Evolutionary conservation across 1,140 invertebrate genomes (phyloP), one percentile per base, ranked within the genome.

Genomic region (Bombus fervidus): DNA sequence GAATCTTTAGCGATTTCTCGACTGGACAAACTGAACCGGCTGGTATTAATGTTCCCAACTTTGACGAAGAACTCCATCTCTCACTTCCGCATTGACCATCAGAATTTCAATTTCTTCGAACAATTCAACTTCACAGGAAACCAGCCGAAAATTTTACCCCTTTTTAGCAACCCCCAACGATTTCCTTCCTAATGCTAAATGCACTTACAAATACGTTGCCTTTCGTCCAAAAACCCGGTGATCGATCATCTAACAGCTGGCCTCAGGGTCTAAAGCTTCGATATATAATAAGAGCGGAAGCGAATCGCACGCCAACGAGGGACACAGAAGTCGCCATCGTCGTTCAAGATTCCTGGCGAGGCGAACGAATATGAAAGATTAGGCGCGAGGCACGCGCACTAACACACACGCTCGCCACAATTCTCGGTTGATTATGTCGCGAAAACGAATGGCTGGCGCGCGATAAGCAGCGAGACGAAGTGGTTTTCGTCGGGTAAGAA

Each of bases 381-480:
- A 64, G 28, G 86, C 87, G 10, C 59, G 28, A 62, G 59, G 9
- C 59, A 86, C 68, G 83, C 86, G 9, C 77, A 64, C 83, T 86
- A 89, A 89, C 86, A 89, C 71, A 86, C 79, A 75, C 88, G 37
- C 25, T 6, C 8, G 5, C 12, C 1, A 3, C 85, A 71, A 37
- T 53, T 53, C 88, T 62, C 59, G 59, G 59, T 28, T 62, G 88
- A 89, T 89, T 89, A 76, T 79, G 88, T 86, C 88, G 88, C 83
- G 71, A 71, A 76, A 89, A 89, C 87, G 88, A 89, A 89, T 86
- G 87, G 79, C 64, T 31, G 68, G 28, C 64, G 31, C 75, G 78
- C 87, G 88, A 89, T 89, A 89, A 89, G 87, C 47, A 53, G 18
- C 47, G 47, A 86, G 87, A 89, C 87, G 79, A 83, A 89, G 88